A percentile compares a stretch with the other conserved stretches of the same genome.
phyloP scores from a whole-genome alignment of 2,113 vertebrate species.

The Mungos mungo region DNA sequence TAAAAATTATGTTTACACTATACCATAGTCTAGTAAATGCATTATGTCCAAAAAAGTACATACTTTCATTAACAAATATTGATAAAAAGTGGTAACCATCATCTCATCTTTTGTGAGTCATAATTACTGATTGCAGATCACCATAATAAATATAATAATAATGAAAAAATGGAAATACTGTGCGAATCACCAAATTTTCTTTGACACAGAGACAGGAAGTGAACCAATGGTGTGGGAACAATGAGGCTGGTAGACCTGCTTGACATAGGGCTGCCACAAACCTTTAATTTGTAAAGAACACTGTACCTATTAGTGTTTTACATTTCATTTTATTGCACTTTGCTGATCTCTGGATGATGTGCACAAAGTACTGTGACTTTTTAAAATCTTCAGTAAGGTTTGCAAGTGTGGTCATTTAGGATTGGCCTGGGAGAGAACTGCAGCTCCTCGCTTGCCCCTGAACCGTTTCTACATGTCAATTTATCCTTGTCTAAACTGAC shows the following conservation, averaged over 20 bases:
- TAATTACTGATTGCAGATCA: not conserved
- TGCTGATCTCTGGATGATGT: not conserved
- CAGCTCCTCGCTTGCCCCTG: accelerated
- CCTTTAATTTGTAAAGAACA: not conserved
- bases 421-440: not conserved
- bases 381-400: not conserved
- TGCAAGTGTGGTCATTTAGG: not conserved
- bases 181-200: not conserved
- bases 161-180: not conserved
- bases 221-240: not conserved
- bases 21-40: not conserved
- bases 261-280: not conserved
- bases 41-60: not conserved
- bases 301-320: not conserved
- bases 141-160: not conserved
- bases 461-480: not conserved
- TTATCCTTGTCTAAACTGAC: not conserved
- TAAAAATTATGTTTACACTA: not conserved
- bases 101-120: not conserved
- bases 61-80: not conserved
- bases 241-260: not conserved
- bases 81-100: not conserved
- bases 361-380: not conserved
- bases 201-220: not conserved
- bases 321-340: not conserved